A percentile compares a stretch with the other conserved stretches of the same genome.
These are phyloP conservation scores for Gasterosteus nipponicus DNA, from an alignment of 2,113 vertebrate genomes.

Conservation along the genomic window DNA sequence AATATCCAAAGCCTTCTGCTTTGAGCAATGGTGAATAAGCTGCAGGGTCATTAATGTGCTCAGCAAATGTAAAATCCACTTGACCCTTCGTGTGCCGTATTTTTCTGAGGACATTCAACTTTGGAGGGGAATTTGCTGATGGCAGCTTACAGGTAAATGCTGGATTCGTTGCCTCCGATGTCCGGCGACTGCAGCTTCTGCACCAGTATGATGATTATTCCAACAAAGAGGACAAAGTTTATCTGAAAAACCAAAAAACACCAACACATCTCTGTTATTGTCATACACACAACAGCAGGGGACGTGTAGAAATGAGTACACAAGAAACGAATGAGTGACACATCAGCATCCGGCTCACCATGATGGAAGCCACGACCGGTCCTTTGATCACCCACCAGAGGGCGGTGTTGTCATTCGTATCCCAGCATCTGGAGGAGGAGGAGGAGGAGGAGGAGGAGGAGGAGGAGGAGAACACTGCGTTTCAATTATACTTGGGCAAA, in stretches of 20 bases:
- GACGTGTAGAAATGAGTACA: neutral
- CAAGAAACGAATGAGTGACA: neutral
- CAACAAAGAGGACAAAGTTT: constrained; percentile 96
- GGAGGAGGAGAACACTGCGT: neutral
- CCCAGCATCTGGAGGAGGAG: constrained; percentile 89
- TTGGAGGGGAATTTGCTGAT: neutral
- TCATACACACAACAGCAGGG: neutral
- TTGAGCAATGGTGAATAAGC: neutral
- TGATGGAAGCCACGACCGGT: constrained; percentile 95
- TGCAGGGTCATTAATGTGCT: neutral
- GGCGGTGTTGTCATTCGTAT: constrained; percentile 95
- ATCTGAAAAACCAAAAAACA: constrained; percentile 78
- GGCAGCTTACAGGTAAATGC: constrained; percentile 97
- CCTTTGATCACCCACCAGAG: constrained; percentile 99
- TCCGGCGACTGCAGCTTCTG: constrained; percentile 99
- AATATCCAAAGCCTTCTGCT: neutral
- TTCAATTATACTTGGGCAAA: constrained; percentile 5
- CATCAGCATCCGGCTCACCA: constrained; percentile 81
- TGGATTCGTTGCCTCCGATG: constrained; percentile 97
- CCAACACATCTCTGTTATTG: neutral
- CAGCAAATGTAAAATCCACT: neutral
- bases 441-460: neutral
- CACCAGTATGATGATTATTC: constrained; percentile 98
- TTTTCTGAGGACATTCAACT: constrained; percentile 5
- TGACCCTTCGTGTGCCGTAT: neutral